Conservation (phyloP, 1,140 invertebrate genomes). For the Metopolophium dirhodum region DNA sequence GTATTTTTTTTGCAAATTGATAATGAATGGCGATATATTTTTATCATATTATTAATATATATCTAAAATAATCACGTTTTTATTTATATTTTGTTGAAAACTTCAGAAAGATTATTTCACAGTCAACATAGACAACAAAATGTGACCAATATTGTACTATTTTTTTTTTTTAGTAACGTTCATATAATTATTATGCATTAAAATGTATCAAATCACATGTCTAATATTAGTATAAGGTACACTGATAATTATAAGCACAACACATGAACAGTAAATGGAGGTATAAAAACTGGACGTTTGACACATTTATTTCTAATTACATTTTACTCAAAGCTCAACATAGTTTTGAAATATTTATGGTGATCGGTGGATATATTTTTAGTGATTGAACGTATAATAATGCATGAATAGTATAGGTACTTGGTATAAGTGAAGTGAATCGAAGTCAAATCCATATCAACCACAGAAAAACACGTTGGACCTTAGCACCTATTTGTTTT, state of each 20-base stretch:
- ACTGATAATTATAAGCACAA: not conserved
- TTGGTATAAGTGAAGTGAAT: not conserved
- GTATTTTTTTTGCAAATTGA: not conserved
- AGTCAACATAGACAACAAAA: not conserved
- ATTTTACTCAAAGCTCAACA: not conserved
- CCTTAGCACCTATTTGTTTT: not conserved
- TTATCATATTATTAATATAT: not conserved
- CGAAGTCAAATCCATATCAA: not conserved
- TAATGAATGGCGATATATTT: not conserved
- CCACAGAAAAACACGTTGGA: not conserved
- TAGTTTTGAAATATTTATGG: not conserved
- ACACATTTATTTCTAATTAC: not conserved
- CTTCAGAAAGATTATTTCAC: not conserved
- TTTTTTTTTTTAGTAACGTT: not conserved
- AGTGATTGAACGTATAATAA: not conserved
- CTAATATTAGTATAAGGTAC: not conserved
- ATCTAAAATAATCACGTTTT: not conserved
- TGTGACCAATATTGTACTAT: not conserved
- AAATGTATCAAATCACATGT: not conserved
- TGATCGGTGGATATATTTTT: not conserved
- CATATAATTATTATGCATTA: not conserved
- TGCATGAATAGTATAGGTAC: too few species aligned
- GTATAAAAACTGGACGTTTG: not conserved
- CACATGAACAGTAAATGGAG: not conserved
- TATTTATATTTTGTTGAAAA: not conserved